phyloP scores from a whole-genome alignment of 1,140 invertebrate species.

The Drosophila lacteicornis region DNA sequence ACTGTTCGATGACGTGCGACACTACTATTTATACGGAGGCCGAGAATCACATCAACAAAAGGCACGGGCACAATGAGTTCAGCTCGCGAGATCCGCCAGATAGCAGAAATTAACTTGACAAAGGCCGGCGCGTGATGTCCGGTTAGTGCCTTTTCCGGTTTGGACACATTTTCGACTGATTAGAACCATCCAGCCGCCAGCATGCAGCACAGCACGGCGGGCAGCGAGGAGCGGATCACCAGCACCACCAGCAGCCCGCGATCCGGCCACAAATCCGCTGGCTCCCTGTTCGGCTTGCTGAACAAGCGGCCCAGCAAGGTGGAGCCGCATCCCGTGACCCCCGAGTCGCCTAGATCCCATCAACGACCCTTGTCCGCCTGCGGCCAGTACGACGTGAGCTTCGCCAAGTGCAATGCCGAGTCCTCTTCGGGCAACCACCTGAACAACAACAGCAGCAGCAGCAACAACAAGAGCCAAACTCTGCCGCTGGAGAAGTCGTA shows the following conservation, averaged over 20 bases:
- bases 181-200: constrained; percentile 8
- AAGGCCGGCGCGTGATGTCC: constrained; percentile 34
- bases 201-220: constrained; percentile 60
- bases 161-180: constrained; percentile 1
- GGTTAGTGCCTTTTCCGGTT: constrained; percentile 13
- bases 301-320: constrained; percentile 73
- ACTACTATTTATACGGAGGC: constrained; percentile 47
- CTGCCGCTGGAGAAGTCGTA: constrained; percentile 75
- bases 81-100: constrained; percentile 40
- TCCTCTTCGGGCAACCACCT: constrained; percentile 27
- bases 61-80: constrained; percentile 40
- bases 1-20: constrained; percentile 50
- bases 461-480: constrained; percentile 72
- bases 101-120: constrained; percentile 44
- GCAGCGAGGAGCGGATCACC: constrained; percentile 76
- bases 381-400: constrained; percentile 71
- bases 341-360: constrained; percentile 62
- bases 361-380: constrained; percentile 60
- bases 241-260: constrained; percentile 70
- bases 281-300: constrained; percentile 68
- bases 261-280: constrained; percentile 57
- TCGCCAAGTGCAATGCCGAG: constrained; percentile 57
- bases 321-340: constrained; percentile 68
- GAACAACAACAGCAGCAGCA: constrained; percentile 39
- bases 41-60: constrained; percentile 24